Evolutionary conservation across 2,797 vertebrate species (phyloP).

Genomic region (Chiroxiphia lanceolata): DNA sequence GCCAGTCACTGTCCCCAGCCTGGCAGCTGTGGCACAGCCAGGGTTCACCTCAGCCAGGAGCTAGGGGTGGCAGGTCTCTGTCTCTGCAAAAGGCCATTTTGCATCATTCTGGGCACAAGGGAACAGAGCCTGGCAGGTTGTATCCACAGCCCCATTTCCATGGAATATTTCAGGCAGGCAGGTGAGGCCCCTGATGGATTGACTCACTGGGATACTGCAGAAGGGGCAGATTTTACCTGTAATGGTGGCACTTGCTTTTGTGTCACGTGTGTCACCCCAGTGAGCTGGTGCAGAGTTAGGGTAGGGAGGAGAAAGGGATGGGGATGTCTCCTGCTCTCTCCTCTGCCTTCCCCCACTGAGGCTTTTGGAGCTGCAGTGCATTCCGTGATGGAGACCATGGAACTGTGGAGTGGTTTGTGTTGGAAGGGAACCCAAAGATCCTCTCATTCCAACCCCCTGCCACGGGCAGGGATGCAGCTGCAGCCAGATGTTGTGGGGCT

Average conservation of each 20-base stretch:
- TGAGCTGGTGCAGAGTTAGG: slow-evolving; percentile 45
- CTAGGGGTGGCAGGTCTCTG: not conserved
- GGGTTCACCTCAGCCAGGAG: not conserved
- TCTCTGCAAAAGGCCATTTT: not conserved
- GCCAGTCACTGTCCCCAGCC: slow-evolving; percentile 32
- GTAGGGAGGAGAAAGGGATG: slow-evolving; percentile 6
- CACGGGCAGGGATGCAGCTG: not conserved
- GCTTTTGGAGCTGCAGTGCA: not conserved
- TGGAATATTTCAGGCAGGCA: slow-evolving; percentile 39
- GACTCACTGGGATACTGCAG: slow-evolving; percentile 33
- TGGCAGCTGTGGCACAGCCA: not conserved
- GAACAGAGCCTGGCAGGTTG: slow-evolving; percentile 10
- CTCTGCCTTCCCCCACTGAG: not conserved
- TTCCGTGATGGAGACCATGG: not conserved
- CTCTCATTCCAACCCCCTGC: not conserved
- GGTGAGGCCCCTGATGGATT: slow-evolving; percentile 19
- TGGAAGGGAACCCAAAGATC: not conserved
- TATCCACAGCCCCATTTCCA: slow-evolving; percentile 47
- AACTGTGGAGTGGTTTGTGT: not conserved
- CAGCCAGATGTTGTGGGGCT: not conserved
- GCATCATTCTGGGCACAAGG: slow-evolving; percentile 8
- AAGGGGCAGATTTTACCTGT: slow-evolving; percentile 10
- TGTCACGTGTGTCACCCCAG: slow-evolving; percentile 3
- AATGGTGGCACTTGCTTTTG: slow-evolving; percentile 46
- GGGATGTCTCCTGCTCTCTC: not conserved